These are phyloP conservation scores for Isurus oxyrinchus DNA, from an alignment of 2,113 vertebrate genomes.

Conservation along the genomic window DNA sequence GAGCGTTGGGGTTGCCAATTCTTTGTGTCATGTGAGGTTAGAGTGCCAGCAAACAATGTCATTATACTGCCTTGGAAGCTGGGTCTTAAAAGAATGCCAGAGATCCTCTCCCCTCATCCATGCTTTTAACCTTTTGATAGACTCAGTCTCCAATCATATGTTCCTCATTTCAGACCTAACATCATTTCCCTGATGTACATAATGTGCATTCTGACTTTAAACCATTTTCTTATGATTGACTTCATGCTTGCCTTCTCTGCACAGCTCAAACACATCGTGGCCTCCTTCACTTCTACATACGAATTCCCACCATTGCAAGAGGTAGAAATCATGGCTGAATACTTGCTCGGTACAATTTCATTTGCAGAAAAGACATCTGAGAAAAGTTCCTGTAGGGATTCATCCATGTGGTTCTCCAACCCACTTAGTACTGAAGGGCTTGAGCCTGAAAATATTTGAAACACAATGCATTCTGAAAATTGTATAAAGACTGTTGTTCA, in stretches of 20 bases:
- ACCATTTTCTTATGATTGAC: not conserved
- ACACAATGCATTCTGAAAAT: not conserved
- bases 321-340: slow-evolving; percentile 36
- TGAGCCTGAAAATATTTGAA: not conserved
- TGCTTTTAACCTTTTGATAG: not conserved
- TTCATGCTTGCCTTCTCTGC: slow-evolving; percentile 38
- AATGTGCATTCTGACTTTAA: not conserved
- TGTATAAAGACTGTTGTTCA: not conserved
- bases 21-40: not conserved
- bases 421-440: not conserved
- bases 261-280: slow-evolving; percentile 38
- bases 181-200: not conserved
- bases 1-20: not conserved
- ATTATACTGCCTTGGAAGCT: not conserved
- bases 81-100: not conserved
- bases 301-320: not conserved
- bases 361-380: slow-evolving; percentile 37
- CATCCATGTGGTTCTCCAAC: not conserved
- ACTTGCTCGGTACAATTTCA: slow-evolving; percentile 34
- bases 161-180: not conserved
- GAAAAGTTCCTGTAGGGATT: slow-evolving; percentile 42
- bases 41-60: not conserved
- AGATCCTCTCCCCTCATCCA: not conserved
- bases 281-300: slow-evolving; percentile 37
- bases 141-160: not conserved